Evolutionary conservation across 1,140 invertebrate genomes (phyloP), one percentile per base, ranked within the genome.

Genomic region (Macrobrachium rosenbergii): DNA sequence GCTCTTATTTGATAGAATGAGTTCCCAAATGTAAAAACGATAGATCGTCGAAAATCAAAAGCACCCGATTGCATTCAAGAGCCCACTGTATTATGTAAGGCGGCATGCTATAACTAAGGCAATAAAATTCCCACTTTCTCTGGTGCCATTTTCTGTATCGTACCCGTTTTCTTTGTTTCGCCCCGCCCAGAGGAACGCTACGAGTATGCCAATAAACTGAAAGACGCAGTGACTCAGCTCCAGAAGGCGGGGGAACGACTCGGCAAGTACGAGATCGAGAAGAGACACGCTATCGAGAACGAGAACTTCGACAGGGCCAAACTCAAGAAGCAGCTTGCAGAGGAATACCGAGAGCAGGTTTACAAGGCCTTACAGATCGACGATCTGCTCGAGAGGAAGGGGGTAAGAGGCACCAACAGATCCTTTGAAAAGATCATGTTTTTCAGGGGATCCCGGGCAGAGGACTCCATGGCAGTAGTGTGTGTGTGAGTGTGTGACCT

Each of bases 251-350:
- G 98, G 0, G 97, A 98, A 92, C 94, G 96, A 78, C 93, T 99
- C 6, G 97, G 97, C 0, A 96, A 98, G 89, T 97, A 97, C 92
- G 95, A 98, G 89, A 93, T 98, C 62, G 96, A 98, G 90, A 99
- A 99, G 91, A 93, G 96, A 58, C 96, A 97, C 83, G 97, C 97
- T 0, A 97, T 98, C 11, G 96, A 96, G 43, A 93, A 96, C 82
- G 97, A 98, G 91, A 97, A 99, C 92, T 98, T 97, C 91, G 96
- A 97, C 88, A 94, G 95, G 89, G 98, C 97, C 0, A 95, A 96
- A 81, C 92, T 95, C 23, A 98, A 98, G 92, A 97, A 98, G 90
- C 95, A 95, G 82, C 96, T 98, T 92, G 97, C 98, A 88, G 95
- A 98, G 90, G 94, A 96, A 73, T 96, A 95, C 90, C 93, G 95